Conservation (phyloP, 2,888 invertebrate genomes). For the Meloe dianella region DNA sequence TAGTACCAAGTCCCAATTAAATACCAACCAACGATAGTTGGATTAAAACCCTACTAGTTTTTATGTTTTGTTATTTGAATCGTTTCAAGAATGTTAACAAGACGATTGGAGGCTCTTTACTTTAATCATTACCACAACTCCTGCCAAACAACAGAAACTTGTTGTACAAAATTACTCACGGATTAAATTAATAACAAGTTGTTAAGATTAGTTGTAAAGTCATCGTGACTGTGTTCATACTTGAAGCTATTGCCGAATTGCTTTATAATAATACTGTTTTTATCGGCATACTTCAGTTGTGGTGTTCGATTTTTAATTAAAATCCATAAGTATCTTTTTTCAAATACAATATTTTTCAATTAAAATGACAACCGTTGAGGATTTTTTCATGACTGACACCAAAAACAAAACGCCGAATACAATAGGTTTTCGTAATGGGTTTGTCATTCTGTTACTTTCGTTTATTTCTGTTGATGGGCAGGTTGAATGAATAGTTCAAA, state of each 20-base stretch:
- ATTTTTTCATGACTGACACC: conserved; percentile 17
- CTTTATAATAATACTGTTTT: conserved; percentile 10
- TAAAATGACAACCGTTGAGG: conserved; percentile 27
- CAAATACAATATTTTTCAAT: conserved; percentile 27
- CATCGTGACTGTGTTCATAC: conserved; percentile 22
- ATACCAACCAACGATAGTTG: conserved; percentile 42
- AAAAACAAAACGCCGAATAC: conserved; percentile 24
- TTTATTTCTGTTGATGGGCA: conserved; percentile 9
- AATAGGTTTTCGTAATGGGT: conserved; percentile 21
- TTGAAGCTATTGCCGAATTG: conserved; percentile 23
- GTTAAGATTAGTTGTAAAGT: conserved; percentile 22
- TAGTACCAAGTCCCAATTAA: conserved; percentile 42
- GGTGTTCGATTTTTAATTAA: conserved; percentile 26
- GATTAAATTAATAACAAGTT: conserved; percentile 34
- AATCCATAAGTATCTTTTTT: conserved; percentile 21
- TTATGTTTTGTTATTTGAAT: conserved; percentile 34
- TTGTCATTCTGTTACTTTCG: conserved; percentile 9
- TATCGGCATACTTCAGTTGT: no score
- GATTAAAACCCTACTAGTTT: conserved; percentile 45
- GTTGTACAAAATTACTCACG: conserved; percentile 19
- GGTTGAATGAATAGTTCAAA: conserved; percentile 30
- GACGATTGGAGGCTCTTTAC: conserved; percentile 24
- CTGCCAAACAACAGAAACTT: conserved; percentile 12
- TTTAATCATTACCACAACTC: conserved; percentile 11
- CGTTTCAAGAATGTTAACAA: conserved; percentile 34